Conservation (phyloP, 2,113 vertebrate genomes). For the Centropristis striata region DNA sequence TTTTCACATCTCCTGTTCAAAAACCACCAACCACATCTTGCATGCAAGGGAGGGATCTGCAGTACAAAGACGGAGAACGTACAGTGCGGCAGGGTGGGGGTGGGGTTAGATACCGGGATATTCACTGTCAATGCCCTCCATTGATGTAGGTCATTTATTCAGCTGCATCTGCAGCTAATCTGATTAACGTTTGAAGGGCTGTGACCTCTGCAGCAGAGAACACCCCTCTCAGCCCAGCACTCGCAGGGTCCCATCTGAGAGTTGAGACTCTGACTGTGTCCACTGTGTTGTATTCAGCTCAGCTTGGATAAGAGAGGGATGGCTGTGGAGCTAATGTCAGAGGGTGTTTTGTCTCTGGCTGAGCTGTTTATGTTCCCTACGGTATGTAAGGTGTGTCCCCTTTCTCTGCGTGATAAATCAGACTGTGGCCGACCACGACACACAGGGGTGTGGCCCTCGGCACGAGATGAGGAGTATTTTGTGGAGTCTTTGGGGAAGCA, state of each 20-base stretch:
- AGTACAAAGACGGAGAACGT: constrained; percentile 55
- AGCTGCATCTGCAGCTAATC: constrained; percentile 80
- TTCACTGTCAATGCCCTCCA: constrained; percentile 80
- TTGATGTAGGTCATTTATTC: constrained; percentile 86
- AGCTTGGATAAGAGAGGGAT: constrained; percentile 11
- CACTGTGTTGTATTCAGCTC: constrained; percentile 4
- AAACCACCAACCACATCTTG: constrained; percentile 55
- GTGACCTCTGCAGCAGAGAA: constrained; percentile 66
- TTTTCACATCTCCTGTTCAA: constrained; percentile 58
- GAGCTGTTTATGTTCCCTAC: constrained; percentile 55
- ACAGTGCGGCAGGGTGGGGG: constrained; percentile 69
- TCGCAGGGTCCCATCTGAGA: constrained; percentile 18
- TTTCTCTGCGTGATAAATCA: constrained; percentile 73
- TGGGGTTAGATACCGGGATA: constrained; percentile 68
- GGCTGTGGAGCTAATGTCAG: constrained; percentile 30
- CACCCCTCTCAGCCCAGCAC: constrained; percentile 35
- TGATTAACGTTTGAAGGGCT: constrained; percentile 77
- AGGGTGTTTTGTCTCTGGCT: constrained; percentile 52
- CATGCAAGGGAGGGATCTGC: constrained; percentile 61
- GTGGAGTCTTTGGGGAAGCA: constrained; percentile 36
- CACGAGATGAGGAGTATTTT: constrained; percentile 64
- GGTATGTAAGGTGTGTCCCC: constrained; percentile 67
- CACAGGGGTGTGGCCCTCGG: constrained; percentile 57
- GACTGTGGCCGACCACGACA: constrained; percentile 58
- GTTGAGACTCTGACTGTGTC: constrained; percentile 16